Base-by-base conservation (phyloP, 1,140 invertebrate genomes). In the Lutraria rhynchaena region DNA sequence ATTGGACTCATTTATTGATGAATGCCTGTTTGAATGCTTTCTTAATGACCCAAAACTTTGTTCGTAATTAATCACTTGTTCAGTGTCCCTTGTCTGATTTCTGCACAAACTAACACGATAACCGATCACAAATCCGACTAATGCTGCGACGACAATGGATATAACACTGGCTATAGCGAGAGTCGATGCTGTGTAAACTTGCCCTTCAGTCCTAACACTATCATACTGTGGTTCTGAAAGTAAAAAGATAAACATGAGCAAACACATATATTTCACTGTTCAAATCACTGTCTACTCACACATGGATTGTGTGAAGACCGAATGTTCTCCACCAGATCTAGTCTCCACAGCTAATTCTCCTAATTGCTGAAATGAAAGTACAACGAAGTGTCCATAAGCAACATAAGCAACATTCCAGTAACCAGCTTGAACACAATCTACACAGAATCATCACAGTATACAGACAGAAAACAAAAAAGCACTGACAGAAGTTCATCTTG, bases 31-130 rank as follows among this genome's bases (percentile, higher is more conserved):
- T 7, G 65, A 35, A 53, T 81, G 57, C 33, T 81, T 81, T 2
- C 78, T n/a, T 3, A 81, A 51, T 1, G 78, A 81, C 33, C 78
- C 78, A 73, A 81, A 81, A 24, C 70, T 35, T 41, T 81, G 78
- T 49, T 81, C 78, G n/a, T 53, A 71, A 24, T 61, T 73, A 19
- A 81, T 81, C 55, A 81, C 60, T 37, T 70, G 65, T 73, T 81
- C 78, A 7, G 78, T 71, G 27, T 81, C 70, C 35, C 78, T 58
- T 15, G 67, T 73, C 19, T 81, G 46, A 33, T 49, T 51, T 33
- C 78, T 65, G 37, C 78, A 81, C 57, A 81, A 22, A 27, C 57
- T 73, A 7, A 81, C 69, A 24, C 78, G 67, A 33, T 81, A 81
- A 49, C 78, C 78, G 51, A 81, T 81, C 11, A 81, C 37, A 63